Percentiles rank a stretch among this genome's conserved stretches.
Evolutionary conservation across 1,140 invertebrate genomes (phyloP).

Genomic region (Drosophila simulans): DNA sequence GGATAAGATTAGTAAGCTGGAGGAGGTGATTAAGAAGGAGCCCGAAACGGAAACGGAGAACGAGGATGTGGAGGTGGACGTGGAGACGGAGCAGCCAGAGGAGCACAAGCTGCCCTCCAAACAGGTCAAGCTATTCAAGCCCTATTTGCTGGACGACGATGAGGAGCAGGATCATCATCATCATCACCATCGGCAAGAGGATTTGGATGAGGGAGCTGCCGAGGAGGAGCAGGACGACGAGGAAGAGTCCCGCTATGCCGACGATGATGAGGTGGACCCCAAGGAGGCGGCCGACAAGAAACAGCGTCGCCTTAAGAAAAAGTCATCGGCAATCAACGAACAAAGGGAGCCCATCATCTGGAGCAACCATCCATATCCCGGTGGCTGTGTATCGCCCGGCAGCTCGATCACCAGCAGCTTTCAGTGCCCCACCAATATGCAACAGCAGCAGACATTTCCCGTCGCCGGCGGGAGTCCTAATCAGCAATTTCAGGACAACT

Average conservation of each 20-base stretch:
- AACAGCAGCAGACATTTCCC: slow-evolving; percentile 60
- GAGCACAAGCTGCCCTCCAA: slow-evolving; percentile 68
- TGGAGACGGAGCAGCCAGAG: slow-evolving; percentile 35
- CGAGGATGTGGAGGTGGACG: slow-evolving; percentile 50
- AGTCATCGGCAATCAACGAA: slow-evolving; percentile 32
- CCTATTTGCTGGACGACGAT: slow-evolving; percentile 86
- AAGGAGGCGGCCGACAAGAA: slow-evolving; percentile 57
- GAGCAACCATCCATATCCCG: slow-evolving; percentile 66
- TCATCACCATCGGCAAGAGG: slow-evolving; percentile 67
- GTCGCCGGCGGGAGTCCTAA: slow-evolving; percentile 63
- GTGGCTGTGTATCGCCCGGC: slow-evolving; percentile 22
- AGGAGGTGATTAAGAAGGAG: slow-evolving; percentile 58
- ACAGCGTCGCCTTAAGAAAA: slow-evolving; percentile 50
- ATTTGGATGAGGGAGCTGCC: slow-evolving; percentile 77
- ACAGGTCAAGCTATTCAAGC: slow-evolving; percentile 89
- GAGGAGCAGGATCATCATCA: slow-evolving; percentile 58
- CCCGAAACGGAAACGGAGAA: slow-evolving; percentile 41
- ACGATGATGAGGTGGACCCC: slow-evolving; percentile 82
- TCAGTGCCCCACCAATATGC: slow-evolving; percentile 12
- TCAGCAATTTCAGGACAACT: slow-evolving; percentile 50
- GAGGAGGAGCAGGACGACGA: slow-evolving; percentile 76
- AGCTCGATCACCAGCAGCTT: slow-evolving; percentile 17
- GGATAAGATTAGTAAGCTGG: slow-evolving; percentile 68
- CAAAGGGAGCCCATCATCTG: slow-evolving; percentile 66
- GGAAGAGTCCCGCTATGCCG: slow-evolving; percentile 55